These are phyloP conservation scores for Xestia rhomboidea DNA, from an alignment of 2,888 invertebrate species.

Conservation along the genomic window DNA sequence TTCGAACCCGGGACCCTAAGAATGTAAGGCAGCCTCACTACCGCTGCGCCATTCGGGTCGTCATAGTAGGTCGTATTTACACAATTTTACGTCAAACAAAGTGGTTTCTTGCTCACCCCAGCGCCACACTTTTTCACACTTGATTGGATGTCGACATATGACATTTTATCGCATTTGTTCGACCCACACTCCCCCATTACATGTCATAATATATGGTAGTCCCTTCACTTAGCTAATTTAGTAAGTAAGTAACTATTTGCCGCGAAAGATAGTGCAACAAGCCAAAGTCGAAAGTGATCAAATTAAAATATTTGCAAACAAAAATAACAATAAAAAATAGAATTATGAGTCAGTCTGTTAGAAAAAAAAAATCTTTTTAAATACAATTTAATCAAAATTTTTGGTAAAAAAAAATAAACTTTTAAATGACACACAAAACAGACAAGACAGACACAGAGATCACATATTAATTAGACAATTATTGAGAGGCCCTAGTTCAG, in stretches of 20 bases:
- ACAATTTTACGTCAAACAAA: conserved; percentile 14
- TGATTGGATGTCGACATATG: conserved; percentile 20
- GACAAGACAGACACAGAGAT: conserved; percentile 65
- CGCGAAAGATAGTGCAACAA: conserved; percentile 62
- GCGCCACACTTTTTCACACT: conserved; percentile 26
- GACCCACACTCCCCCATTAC: conserved; percentile 12
- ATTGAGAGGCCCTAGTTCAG: conserved; percentile 56
- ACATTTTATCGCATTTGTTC: conserved; percentile 37
- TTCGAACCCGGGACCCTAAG: too few relatives aligned
- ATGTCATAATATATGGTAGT: conserved; percentile 13
- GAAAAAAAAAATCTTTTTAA: conserved; percentile 57
- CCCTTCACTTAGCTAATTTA: not conserved
- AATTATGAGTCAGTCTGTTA: conserved; percentile 66
- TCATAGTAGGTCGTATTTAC: conserved; percentile 1
- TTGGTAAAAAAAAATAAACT: conserved; percentile 59
- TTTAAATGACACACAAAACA: conserved; percentile 63
- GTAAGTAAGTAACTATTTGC: conserved; percentile 4
- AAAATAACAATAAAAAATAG: conserved; percentile 59
- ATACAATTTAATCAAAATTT: conserved; percentile 63
- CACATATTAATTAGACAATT: conserved; percentile 61
- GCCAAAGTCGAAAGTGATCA: conserved; percentile 28
- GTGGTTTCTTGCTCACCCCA: not conserved
- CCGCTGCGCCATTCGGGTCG: too few relatives aligned
- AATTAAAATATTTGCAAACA: conserved; percentile 55
- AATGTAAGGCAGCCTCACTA: too few relatives aligned